These are phyloP conservation scores for Kryptolebias marmoratus DNA, from an alignment of 2,113 vertebrate species.

Conservation along the genomic window DNA sequence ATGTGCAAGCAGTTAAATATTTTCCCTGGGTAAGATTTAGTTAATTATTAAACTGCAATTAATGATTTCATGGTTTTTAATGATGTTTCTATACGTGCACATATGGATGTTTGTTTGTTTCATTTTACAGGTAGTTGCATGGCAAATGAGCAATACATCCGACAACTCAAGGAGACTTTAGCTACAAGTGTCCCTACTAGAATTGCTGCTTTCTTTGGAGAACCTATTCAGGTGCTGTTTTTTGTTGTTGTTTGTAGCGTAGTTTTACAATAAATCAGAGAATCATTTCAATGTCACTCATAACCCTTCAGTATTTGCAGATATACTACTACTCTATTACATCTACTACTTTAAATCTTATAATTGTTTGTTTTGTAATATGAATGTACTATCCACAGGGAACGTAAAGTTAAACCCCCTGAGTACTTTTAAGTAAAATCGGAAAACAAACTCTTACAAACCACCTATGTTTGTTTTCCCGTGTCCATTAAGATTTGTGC, in stretches of 20 bases:
- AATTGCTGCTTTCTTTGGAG: conserved; percentile 92
- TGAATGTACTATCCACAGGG: neutral
- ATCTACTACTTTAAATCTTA: neutral
- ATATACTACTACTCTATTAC: neutral
- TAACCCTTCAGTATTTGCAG: neutral
- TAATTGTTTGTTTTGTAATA: neutral
- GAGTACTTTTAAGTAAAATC: neutral
- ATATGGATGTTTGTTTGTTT: neutral
- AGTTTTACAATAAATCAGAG: neutral
- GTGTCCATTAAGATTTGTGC: neutral
- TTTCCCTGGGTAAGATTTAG: too few species aligned
- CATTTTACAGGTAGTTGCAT: conserved; percentile 84
- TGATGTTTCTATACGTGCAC: too few species aligned
- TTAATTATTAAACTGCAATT: too few species aligned
- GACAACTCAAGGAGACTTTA: conserved; percentile 90
- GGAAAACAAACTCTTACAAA: neutral
- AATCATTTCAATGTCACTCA: neutral
- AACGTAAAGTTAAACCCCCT: neutral
- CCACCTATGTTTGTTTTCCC: neutral
- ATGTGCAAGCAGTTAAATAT: too few species aligned
- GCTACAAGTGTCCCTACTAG: conserved; percentile 82
- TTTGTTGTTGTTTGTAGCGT: neutral
- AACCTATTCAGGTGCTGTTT: conserved; percentile 90
- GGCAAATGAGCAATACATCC: conserved; percentile 88
- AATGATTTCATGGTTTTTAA: too few species aligned